Evolutionary conservation across 2,113 vertebrate species (phyloP).

Genomic region (Pseudolaguvia tuberculata): DNA sequence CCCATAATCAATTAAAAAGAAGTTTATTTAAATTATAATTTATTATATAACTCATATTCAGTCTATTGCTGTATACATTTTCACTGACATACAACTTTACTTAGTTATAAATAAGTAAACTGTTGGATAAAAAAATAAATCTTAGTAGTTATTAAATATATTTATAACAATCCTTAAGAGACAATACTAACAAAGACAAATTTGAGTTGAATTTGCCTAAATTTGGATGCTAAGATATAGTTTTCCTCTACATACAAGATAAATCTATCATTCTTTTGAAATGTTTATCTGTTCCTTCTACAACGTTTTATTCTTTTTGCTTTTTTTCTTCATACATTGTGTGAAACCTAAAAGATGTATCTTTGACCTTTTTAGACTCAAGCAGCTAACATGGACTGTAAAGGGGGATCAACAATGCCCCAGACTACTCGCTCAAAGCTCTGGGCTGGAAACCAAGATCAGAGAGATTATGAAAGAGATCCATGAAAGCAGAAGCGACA

Average conservation of each 20-base stretch:
- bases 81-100: too few species aligned
- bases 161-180: too few species aligned
- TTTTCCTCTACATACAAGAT: too few species aligned
- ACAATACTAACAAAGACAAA: background rate
- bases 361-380: slow-evolving; percentile 20
- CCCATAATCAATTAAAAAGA: background rate
- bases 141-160: too few species aligned
- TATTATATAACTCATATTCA: background rate
- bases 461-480: slow-evolving; percentile 27
- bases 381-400: background rate
- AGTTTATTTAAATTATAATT: too few species aligned
- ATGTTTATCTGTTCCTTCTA: too few species aligned
- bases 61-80: background rate
- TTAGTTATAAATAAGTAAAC: too few species aligned
- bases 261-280: too few species aligned
- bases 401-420: background rate
- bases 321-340: background rate
- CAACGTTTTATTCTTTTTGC: too few species aligned
- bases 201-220: background rate
- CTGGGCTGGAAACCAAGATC: slow-evolving; percentile 25
- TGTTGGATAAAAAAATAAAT: too few species aligned
- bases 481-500: slow-evolving; percentile 31
- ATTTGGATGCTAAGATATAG: background rate
- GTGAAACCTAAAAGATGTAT: slow-evolving; percentile 2
- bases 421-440: slow-evolving; percentile 3